Conservation (phyloP, 2,888 invertebrate genomes). For the Dynastes grantii region DNA sequence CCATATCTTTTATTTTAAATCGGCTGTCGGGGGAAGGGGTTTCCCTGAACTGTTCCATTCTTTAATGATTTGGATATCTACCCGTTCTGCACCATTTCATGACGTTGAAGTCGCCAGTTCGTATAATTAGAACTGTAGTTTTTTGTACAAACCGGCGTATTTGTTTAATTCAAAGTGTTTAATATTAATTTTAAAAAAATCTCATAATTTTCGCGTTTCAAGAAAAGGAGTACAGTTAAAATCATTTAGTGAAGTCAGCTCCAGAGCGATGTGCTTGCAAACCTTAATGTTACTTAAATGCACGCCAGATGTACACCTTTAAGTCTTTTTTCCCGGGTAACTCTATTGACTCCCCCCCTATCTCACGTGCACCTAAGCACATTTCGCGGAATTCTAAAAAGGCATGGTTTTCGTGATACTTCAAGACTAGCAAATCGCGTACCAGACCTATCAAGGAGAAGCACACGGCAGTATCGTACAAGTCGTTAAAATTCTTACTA, state of each 20-base stretch:
- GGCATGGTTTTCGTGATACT: not conserved
- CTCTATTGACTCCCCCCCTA: not conserved
- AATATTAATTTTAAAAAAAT: not conserved
- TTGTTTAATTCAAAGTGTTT: not conserved
- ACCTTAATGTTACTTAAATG: not conserved
- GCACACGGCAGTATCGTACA: no score
- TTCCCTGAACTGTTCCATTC: not conserved
- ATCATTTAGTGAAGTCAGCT: not conserved
- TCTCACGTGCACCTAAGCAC: not conserved
- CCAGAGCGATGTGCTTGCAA: not conserved
- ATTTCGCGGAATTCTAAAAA: not conserved
- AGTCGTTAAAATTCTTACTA: no score
- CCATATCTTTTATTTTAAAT: not conserved
- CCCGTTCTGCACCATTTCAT: not conserved
- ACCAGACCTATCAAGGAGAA: no score
- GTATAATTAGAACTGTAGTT: not conserved
- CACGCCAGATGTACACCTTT: not conserved
- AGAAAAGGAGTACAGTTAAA: not conserved
- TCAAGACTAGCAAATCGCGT: not conserved
- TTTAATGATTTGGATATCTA: not conserved
- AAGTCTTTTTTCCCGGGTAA: not conserved
- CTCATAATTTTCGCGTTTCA: not conserved
- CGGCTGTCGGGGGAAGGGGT: not conserved
- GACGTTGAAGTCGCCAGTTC: not conserved
- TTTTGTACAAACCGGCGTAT: not conserved